Conservation (phyloP, 1,140 invertebrate genomes). For the Anoplophora glabripennis region DNA sequence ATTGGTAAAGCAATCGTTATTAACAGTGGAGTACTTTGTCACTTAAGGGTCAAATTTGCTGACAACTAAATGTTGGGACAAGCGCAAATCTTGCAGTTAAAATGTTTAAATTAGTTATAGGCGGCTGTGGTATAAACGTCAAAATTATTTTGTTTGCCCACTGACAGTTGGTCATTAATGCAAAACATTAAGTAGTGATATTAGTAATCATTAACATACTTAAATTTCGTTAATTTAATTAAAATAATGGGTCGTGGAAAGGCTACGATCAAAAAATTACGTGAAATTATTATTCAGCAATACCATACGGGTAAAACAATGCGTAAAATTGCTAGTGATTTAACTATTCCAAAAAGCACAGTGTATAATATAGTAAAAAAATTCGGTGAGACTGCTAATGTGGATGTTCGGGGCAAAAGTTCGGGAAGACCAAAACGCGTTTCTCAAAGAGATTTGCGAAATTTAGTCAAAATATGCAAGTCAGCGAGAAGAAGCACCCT, state of each 20-base stretch:
- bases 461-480: conserved; percentile 17
- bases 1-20: no score
- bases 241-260: not conserved
- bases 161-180: no score
- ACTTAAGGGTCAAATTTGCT: no score
- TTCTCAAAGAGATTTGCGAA: not conserved
- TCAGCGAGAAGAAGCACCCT: conserved; percentile 9
- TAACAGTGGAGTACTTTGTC: no score
- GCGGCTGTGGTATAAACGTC: no score
- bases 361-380: conserved; percentile 2
- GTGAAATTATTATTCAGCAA: conserved; percentile 2
- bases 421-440: not conserved
- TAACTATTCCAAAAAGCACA: conserved; percentile 6
- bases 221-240: no score
- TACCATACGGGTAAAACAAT: conserved; percentile 1
- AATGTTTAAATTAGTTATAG: no score
- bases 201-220: no score
- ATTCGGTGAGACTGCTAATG: not conserved
- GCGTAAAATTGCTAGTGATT: not conserved
- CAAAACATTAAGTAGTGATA: no score
- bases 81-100: no score
- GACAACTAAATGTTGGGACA: no score
- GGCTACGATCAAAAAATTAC: conserved; percentile 7
- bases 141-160: no score
- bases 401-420: conserved; percentile 9